A percentile compares a stretch with the other conserved stretches of the same genome.
Conservation (phyloP, 1,140 invertebrate genomes). For the Plectus sambesii region DNA sequence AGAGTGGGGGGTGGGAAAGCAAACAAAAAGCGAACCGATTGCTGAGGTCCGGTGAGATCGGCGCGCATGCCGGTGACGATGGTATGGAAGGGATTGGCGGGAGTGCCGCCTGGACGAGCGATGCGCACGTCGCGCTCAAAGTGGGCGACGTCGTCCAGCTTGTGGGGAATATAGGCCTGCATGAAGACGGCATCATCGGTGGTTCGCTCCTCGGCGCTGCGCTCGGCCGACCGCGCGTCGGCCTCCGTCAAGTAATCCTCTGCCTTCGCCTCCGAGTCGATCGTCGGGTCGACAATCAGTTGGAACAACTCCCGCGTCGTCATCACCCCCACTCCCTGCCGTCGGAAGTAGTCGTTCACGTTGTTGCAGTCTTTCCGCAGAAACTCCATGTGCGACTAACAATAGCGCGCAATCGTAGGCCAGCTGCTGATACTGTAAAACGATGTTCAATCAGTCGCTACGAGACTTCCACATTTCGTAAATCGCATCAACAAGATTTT, state of each 20-base stretch:
- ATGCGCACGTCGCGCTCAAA: constrained; percentile 74
- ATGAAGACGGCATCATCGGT: constrained; percentile 78
- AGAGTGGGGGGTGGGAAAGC: no score
- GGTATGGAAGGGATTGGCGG: constrained; percentile 50
- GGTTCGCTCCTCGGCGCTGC: constrained; percentile 59
- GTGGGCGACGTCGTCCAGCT: constrained; percentile 76
- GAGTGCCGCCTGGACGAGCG: constrained; percentile 59
- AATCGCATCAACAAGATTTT: no score
- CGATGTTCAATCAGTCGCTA: no score
- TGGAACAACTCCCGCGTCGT: constrained; percentile 82
- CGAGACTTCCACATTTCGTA: no score
- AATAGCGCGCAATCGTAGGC: no score
- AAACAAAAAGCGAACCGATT: constrained; percentile 8
- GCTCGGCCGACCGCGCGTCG: constrained; percentile 53
- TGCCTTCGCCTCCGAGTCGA: constrained; percentile 58
- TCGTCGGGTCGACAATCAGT: constrained; percentile 64
- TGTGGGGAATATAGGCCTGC: constrained; percentile 81
- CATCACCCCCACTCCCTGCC: constrained; percentile 74
- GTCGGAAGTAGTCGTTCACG: constrained; percentile 79
- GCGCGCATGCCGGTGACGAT: constrained; percentile 47
- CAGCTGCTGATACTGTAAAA: no score
- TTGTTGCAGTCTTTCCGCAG: constrained; percentile 87
- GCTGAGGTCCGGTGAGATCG: constrained; percentile 32
- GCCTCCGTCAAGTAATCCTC: constrained; percentile 51
- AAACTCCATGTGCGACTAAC: no score